These are phyloP conservation scores for Myotis brandtii DNA, from an alignment of 2,113 vertebrate genomes.

Conservation along the genomic window DNA sequence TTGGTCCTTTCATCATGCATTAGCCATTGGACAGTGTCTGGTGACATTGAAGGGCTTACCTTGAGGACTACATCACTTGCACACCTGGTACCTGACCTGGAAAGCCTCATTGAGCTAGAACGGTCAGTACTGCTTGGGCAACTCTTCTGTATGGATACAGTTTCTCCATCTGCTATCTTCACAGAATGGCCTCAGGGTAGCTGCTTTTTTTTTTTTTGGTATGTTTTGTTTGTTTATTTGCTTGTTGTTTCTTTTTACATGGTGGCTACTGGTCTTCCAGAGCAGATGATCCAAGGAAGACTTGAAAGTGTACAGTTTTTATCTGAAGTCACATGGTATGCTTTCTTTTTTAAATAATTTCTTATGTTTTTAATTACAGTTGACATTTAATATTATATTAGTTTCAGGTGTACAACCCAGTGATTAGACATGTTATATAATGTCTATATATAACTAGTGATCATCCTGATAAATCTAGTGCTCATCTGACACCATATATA, in stretches of 20 bases:
- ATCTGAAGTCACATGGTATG: not conserved
- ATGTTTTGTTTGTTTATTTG: no score
- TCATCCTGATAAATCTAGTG: not conserved
- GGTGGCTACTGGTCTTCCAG: not conserved
- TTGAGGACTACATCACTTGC: not conserved
- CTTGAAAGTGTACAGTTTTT: not conserved
- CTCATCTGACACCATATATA: not conserved
- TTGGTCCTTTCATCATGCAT: not conserved
- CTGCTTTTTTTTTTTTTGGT: not conserved
- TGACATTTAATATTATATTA: not conserved
- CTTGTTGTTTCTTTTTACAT: not conserved
- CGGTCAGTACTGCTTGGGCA: not conserved
- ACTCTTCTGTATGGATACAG: not conserved
- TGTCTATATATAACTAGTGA: not conserved
- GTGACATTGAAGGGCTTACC: no score
- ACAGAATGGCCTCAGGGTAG: not conserved
- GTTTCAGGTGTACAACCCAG: not conserved
- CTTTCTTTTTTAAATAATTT: not conserved
- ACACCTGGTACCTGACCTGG: not conserved
- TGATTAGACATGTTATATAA: not conserved
- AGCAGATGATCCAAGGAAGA: not conserved
- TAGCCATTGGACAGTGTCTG: rapidly evolving
- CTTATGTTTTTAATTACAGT: not conserved
- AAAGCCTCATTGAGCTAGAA: not conserved
- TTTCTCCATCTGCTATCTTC: not conserved